Evolutionary conservation across 2,113 vertebrate species (phyloP), one percentile per base, ranked within the genome.

Genomic region (Poeciliopsis retropinna): DNA sequence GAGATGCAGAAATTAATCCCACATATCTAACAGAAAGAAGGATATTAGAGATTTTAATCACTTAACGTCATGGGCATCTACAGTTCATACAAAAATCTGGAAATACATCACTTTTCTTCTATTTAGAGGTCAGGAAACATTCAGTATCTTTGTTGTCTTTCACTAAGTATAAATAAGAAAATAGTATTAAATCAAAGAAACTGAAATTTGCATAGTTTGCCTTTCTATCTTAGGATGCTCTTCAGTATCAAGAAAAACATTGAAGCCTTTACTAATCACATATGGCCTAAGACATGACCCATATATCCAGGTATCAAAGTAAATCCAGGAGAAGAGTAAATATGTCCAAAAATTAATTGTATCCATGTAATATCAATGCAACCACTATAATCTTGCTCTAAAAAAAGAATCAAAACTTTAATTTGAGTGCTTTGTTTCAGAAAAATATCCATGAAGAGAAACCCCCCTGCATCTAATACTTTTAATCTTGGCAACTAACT

Each of bases 1-100:
- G 25, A 76, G 14, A 69, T 69, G 74, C 60, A 66, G 37, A 79
- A 72, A 29, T 76, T 67, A 2, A 76, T 37, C 66, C 34, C 15
- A 1, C 51, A 73, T 19, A 47, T 47, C 15, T 41, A 73, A 7
- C 51, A 5, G 69, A 15, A 74, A 32, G 34, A 70, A 68, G 60
- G 0, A n/a, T 22, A 65, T 63, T 31, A 25, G 64, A 64, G 61
- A 2, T 28, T 75, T 39, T 60, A 83, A 67, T 75, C 64, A 19
- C 60, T 68, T 54, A 60, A 65, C 30, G 61, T 30, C 6, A 17
- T 41, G 27, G 47, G 22, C 34, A 17, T 64, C 17, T 64, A 22
- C 73, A 41, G 39, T 51, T 51, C 66, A 60, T 83, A 34, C 54
- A 71, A 61, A 75, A 31, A 27, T 22, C 68, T 3, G 44, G 29